Percentiles rank a stretch among this genome's conserved stretches.
These are phyloP conservation scores for Tonatia bakeri DNA, from an alignment of 2,113 vertebrate species.

Conservation along the genomic window DNA sequence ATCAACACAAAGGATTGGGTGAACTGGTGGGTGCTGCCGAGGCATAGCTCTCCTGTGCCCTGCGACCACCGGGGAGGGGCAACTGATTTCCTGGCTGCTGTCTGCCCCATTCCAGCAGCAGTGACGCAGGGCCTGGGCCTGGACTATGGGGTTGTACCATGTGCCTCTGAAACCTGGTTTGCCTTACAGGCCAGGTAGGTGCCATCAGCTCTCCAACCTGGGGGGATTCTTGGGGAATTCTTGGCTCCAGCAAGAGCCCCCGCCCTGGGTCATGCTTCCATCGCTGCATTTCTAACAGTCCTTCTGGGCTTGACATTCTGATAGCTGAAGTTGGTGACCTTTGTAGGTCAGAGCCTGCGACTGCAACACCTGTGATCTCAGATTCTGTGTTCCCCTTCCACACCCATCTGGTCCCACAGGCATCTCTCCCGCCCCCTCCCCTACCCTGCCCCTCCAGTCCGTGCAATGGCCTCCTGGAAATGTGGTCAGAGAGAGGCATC, in stretches of 20 bases:
- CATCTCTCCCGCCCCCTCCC: neutral
- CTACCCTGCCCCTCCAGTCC: neutral
- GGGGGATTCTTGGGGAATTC: neutral
- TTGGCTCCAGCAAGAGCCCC: neutral
- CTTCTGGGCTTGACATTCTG: neutral
- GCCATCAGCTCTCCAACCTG: neutral
- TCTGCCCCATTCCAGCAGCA: too few species aligned
- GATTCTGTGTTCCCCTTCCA: neutral
- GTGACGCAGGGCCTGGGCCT: fast-evolving
- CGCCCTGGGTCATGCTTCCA: neutral
- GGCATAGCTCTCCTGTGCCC: too few species aligned
- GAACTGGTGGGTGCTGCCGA: too few species aligned
- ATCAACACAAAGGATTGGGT: neutral
- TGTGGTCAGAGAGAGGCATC: neutral
- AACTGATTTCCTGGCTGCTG: neutral
- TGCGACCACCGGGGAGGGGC: neutral
- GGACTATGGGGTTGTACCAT: neutral
- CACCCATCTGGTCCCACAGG: neutral
- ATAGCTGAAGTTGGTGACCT: neutral
- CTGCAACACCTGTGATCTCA: fast-evolving
- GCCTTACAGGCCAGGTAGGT: neutral
- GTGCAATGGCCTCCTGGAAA: neutral
- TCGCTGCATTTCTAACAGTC: neutral
- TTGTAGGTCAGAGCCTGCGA: neutral
- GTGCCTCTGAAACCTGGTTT: neutral